Base-by-base conservation (phyloP, 1,140 invertebrate genomes). In the Copidosoma floridanum region DNA sequence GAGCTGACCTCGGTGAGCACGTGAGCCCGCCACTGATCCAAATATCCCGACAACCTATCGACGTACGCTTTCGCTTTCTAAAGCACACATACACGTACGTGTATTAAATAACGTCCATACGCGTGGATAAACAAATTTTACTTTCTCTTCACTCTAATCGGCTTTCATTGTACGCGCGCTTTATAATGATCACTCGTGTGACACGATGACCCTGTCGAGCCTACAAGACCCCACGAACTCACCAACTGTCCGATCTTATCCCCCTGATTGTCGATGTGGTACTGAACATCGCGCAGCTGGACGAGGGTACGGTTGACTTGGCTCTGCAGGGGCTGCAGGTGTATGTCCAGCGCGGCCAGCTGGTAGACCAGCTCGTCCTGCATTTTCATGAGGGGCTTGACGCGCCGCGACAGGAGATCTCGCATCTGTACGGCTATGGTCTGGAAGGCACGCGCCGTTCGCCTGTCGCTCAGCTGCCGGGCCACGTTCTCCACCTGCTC, bases 401-500 rank as follows among this genome's bases (percentile, higher is more conserved):
- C 78, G 62, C 85, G 84, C 14, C 78, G 82, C 4, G 79, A 70
- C 50, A 87, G 81, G 11, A 91, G 69, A 59, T 85, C 84, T 65
- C 87, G 82, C 52, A 88, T 86, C 60, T 84, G 81, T 44, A 82
- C 77, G 1, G 84, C 84, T 14, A 84, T 81, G 21, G 84, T 86
- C 67, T 89, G 88, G 65, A 92, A 66, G 76, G 72, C 85, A 75
- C 64, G 85, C 79, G 87, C 84, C 11, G 84, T 88, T 38, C 83
- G 83, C 26, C 85, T 75, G 69, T 91, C 88, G 2, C 71, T 82
- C 66, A 91, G 82, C 78, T 91, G 88, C 27, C 86, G 83, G 2
- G 87, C 86, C 26, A 91, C 84, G 61, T 85, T 87, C 59, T 89
- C 85, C 56, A 91, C 76, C 72, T 92, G 89, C 70, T 90, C 86